Percentiles rank a stretch among this genome's conserved stretches.
phyloP scores from a whole-genome alignment of 2,113 vertebrate species.

The Phalacrocorax aristotelis region DNA sequence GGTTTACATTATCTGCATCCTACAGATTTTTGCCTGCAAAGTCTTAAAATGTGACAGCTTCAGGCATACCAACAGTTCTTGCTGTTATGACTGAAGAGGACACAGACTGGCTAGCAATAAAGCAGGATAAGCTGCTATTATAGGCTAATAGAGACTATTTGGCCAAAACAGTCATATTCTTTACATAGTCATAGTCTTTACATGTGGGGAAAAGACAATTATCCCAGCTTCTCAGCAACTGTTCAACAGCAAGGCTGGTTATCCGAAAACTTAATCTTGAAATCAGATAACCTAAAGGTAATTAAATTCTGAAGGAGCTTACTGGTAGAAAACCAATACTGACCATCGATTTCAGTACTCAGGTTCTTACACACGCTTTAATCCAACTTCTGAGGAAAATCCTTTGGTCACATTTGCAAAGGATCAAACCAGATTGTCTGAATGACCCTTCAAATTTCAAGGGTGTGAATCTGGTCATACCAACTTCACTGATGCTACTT shows the following conservation, averaged over 20 bases:
- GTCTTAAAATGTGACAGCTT: not conserved
- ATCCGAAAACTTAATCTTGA: constrained; percentile 27
- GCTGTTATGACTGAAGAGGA: not conserved
- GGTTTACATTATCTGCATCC: not conserved
- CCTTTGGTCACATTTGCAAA: not conserved
- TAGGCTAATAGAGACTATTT: not conserved
- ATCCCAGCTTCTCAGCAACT: not conserved
- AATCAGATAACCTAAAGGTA: constrained; percentile 23
- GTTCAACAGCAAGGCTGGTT: not conserved
- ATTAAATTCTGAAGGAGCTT: not conserved
- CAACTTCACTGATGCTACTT: not conserved
- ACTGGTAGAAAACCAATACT: not conserved
- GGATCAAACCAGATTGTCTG: not conserved
- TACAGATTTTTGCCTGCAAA: not conserved
- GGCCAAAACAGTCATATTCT: not conserved
- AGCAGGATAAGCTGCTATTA: not conserved
- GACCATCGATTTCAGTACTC: not conserved
- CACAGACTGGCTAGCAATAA: not conserved
- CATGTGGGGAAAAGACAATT: not conserved
- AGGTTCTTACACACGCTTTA: not conserved
- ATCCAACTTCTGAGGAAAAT: not conserved
- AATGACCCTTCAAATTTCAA: not conserved
- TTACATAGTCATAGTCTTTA: not conserved
- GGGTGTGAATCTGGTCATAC: not conserved
- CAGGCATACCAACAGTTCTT: not conserved